A percentile compares a stretch with the other conserved stretches of the same genome.
phyloP scores from a whole-genome alignment of 2,888 invertebrate genomes.

The Pseudococcus longispinus region DNA sequence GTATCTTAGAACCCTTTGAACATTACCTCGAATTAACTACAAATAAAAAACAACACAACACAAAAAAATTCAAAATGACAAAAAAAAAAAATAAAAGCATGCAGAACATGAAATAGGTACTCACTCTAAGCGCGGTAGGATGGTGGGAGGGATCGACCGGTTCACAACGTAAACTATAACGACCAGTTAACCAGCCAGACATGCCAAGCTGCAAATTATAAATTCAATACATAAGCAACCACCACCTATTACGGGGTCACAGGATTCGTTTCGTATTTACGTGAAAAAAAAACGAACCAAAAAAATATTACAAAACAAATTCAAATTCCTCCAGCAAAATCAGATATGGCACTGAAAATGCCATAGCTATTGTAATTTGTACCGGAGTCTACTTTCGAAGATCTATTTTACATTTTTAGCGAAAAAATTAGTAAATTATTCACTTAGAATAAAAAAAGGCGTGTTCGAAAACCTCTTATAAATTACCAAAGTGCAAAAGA shows the following conservation, averaged over 20 bases:
- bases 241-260: slow-evolving; percentile 49
- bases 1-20: not conserved
- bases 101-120: slow-evolving; percentile 62
- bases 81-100: slow-evolving; percentile 44
- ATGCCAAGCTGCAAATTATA: slow-evolving; percentile 81
- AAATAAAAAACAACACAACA: not conserved
- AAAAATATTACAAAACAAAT: not conserved
- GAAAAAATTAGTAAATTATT: not conserved
- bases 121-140: slow-evolving; percentile 90
- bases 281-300: not conserved
- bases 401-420: not conserved
- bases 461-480: not conserved
- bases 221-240: slow-evolving; percentile 55
- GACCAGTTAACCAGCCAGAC: slow-evolving; percentile 93
- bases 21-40: not conserved
- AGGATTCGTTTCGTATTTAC: not conserved
- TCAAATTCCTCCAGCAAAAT: not conserved
- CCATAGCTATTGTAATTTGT: not conserved
- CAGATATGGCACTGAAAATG: not conserved
- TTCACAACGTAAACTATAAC: slow-evolving; percentile 94
- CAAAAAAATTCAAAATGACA: not conserved
- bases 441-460: no score
- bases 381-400: not conserved
- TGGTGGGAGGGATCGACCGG: slow-evolving; percentile 94
- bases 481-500: not conserved